These are phyloP conservation scores for Nudaria mundana DNA, from an alignment of 2,888 invertebrate species.

Conservation along the genomic window DNA sequence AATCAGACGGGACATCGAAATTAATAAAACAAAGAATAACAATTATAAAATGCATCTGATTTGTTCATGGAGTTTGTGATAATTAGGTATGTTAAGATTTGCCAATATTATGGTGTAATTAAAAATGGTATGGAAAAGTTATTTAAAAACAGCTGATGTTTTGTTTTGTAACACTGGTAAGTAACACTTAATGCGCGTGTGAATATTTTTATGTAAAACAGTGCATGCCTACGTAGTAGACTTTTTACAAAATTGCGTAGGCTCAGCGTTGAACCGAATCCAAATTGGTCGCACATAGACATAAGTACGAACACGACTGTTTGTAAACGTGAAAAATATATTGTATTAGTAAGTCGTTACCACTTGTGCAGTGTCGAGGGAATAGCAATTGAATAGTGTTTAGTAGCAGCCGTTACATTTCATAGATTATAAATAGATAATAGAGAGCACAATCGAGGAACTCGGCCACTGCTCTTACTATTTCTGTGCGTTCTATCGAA, in stretches of 20 bases:
- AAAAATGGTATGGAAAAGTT: no score
- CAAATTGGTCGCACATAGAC: slow-evolving; percentile 47
- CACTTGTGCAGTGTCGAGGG: slow-evolving; percentile 49
- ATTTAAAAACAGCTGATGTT: no score
- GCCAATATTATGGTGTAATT: no score
- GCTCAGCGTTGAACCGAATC: slow-evolving; percentile 46
- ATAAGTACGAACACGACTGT: slow-evolving; percentile 30
- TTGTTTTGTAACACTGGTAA: slow-evolving; percentile 24
- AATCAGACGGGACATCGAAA: no score
- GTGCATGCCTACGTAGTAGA: slow-evolving; percentile 15
- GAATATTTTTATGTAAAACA: slow-evolving; percentile 20
- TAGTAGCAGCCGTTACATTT: slow-evolving; percentile 46
- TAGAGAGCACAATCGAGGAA: slow-evolving; percentile 55
- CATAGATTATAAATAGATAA: slow-evolving; percentile 65
- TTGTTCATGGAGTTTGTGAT: no score
- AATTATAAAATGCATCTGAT: no score
- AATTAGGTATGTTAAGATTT: no score
- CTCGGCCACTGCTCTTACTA: slow-evolving; percentile 69
- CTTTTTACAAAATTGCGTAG: slow-evolving; percentile 38
- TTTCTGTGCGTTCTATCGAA: slow-evolving; percentile 60
- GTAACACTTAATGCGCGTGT: slow-evolving; percentile 22
- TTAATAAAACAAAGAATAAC: no score
- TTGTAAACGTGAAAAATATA: slow-evolving; percentile 45
- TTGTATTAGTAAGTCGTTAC: slow-evolving; percentile 38
- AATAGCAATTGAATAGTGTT: slow-evolving; percentile 53